Base-by-base conservation (phyloP, 2,888 invertebrate species). In the Caenorhabditis macrosperma region DNA sequence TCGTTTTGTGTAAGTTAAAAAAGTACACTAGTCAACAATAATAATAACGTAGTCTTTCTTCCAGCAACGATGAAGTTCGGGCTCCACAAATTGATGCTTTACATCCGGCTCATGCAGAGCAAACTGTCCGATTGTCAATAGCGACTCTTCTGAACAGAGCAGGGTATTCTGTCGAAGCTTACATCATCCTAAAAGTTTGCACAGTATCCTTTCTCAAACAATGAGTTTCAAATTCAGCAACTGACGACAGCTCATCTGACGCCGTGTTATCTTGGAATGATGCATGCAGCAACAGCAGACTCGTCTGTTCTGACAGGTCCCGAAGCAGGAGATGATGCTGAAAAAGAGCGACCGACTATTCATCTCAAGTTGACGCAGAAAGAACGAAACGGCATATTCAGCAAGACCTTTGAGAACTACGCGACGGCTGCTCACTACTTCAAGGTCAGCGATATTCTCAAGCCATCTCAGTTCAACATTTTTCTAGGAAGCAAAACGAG, bases 271-370 rank as follows among this genome's bases (percentile, higher is more conserved):
- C 28, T 12, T 15, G 80, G 68, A 30, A 80, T 80, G 75, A 50
- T 66, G 60, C 52, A 60, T 28, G 80, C 60, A 0, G 69, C 80
- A 9, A 61, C 69, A 7, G 80, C 60, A 1, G 80, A 80, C 35
- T 44, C 80, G 3, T 80, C 80, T n/a, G 75, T 76, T 28, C 17
- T 80, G n/a, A 71, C 69, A 33, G 80, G 75, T 5, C 71, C 71
- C 1, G 75, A 80, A 52, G 54, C 24, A 7, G 24, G 10, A n/a
- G 10, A 30, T 2, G 75, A 66, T 46, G 33, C 60, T 1, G 75
- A 75, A 15, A 30, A 38, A 0, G 44, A 75, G 24, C 22, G 24
- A 33, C 61, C 54, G 10, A 61, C 67, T 9, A 72, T 78, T n/a
- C 74, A 64, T 20, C 61, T 75, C 28, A 79, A 79, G 24, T 60